A percentile compares a stretch with the other conserved stretches of the same genome.
Conservation (phyloP, 2,888 invertebrate genomes). For the Protodeltote pygarga region DNA sequence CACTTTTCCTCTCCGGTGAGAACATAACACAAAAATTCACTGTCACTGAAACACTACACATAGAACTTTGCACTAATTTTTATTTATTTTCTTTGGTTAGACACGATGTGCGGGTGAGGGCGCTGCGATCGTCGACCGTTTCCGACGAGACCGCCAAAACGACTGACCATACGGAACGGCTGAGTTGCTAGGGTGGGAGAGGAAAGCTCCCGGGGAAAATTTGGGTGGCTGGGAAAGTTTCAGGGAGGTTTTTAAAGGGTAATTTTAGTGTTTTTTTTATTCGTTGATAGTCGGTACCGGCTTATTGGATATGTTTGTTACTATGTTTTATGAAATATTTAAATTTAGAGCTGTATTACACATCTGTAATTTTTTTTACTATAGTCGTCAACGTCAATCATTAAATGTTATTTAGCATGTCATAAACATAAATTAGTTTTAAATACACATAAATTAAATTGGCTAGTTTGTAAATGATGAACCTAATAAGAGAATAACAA, state of each 20-base stretch:
- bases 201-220: constrained; percentile 48
- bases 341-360: no score
- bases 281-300: no score
- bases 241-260: constrained; percentile 1
- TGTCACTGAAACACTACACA: constrained; percentile 55
- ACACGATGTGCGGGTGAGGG: constrained; percentile 55
- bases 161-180: constrained; percentile 70
- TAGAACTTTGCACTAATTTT: constrained; percentile 49
- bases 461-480: no score
- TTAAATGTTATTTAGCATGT: no score
- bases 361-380: no score
- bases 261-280: no score
- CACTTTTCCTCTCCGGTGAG: constrained; percentile 18
- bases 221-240: constrained; percentile 23
- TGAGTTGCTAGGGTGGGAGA: constrained; percentile 60
- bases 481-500: no score
- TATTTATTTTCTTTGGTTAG: constrained; percentile 55
- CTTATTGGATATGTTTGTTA: no score
- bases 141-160: constrained; percentile 71
- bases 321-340: no score
- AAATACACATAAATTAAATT: no score
- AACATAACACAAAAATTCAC: constrained; percentile 43
- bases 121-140: constrained; percentile 57
- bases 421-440: no score
- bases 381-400: no score